These are phyloP conservation scores for Sebastes vulpes DNA, from an alignment of 2,797 vertebrate species.

Conservation along the genomic window DNA sequence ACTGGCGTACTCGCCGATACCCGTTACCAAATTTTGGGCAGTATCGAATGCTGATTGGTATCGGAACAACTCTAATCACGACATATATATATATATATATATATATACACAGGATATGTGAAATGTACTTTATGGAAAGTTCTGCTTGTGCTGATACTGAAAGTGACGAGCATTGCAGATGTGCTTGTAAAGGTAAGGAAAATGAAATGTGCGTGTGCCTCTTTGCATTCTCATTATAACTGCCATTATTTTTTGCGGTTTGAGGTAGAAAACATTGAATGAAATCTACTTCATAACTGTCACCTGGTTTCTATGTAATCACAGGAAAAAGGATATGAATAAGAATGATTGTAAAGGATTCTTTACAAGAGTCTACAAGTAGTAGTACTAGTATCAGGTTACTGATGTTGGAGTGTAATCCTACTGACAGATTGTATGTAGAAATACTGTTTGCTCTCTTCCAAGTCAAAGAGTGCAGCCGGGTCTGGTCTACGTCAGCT, in stretches of 20 bases:
- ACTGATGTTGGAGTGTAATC: not conserved
- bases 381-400: not conserved
- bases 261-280: not conserved
- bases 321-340: not conserved
- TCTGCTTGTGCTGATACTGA: too few species aligned
- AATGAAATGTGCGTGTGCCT: not conserved
- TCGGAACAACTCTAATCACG: too few species aligned
- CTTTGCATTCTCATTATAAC: not conserved
- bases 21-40: too few species aligned
- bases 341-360: not conserved
- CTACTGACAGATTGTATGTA: conserved; percentile 4
- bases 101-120: too few species aligned
- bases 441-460: conserved; percentile 14
- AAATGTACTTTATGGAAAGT: too few species aligned
- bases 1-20: too few species aligned
- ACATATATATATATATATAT: too few species aligned
- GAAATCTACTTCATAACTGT: not conserved
- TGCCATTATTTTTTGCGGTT: not conserved
- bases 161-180: too few species aligned
- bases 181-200: too few species aligned
- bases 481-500: conserved; percentile 54
- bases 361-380: not conserved
- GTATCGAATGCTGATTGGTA: too few species aligned
- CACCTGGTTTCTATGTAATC: not conserved
- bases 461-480: not conserved